Evolutionary conservation across 1,140 invertebrate genomes (phyloP).

Genomic region (Lasioglossum baleicum): DNA sequence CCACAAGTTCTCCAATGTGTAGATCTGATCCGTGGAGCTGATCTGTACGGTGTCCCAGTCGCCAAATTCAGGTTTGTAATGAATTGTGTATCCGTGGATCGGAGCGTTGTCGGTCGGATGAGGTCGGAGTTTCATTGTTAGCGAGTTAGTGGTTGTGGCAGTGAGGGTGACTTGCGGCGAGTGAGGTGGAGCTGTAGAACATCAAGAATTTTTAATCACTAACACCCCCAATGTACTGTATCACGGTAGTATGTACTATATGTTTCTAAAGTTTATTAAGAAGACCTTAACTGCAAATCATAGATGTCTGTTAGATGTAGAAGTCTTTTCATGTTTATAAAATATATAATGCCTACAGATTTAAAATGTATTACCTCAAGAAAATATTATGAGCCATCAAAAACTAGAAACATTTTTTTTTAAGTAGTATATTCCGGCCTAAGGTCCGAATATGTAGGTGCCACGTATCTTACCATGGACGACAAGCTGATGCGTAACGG

Average conservation of each 20-base stretch:
- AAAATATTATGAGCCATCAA: too few species aligned
- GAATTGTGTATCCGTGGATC: slow-evolving; percentile 92
- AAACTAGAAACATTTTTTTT: too few species aligned
- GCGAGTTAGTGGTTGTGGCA: slow-evolving; percentile 90
- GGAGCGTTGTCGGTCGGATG: slow-evolving; percentile 87
- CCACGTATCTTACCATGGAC: slow-evolving; percentile 85
- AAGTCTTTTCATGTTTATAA: too few species aligned
- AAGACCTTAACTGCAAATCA: too few species aligned
- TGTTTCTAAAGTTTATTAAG: too few species aligned
- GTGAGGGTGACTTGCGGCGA: slow-evolving; percentile 89
- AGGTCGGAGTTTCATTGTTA: slow-evolving; percentile 89
- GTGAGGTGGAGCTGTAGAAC: slow-evolving; percentile 87
- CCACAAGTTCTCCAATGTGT: slow-evolving; percentile 91
- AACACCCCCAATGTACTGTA: too few species aligned
- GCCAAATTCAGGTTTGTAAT: slow-evolving; percentile 95
- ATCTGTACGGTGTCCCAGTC: slow-evolving; percentile 94
- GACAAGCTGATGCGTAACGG: slow-evolving; percentile 92
- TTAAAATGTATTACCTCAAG: too few species aligned
- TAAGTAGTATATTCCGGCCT: too few species aligned
- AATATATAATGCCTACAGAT: too few species aligned
- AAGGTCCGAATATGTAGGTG: too few species aligned
- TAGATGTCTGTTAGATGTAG: too few species aligned
- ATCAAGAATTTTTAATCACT: neutral
- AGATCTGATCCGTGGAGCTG: slow-evolving; percentile 87
- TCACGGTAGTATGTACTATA: too few species aligned